phyloP scores from a whole-genome alignment of 2,797 vertebrate species.

The Pseudomugil tenellus region DNA sequence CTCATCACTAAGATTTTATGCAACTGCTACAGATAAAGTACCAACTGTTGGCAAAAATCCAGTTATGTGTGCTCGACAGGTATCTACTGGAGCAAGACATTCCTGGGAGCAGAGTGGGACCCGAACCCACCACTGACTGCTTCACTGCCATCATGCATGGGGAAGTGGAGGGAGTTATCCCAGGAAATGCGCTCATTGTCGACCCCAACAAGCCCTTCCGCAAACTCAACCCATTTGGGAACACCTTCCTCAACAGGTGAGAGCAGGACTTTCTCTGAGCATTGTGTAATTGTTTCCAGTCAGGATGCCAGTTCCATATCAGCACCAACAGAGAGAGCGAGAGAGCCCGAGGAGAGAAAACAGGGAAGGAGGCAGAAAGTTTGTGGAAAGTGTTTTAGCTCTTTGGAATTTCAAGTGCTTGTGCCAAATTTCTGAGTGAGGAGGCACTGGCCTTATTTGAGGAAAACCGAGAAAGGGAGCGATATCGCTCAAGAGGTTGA shows the following conservation, averaged over 20 bases:
- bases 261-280: constrained; percentile 8
- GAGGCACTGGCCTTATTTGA: constrained; percentile 82
- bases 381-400: constrained; percentile 44
- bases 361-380: constrained; percentile 47
- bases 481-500: constrained; percentile 70
- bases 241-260: constrained; percentile 95
- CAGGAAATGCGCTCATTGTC: constrained; percentile 92
- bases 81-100: constrained; percentile 95
- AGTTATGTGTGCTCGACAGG: constrained; percentile 59
- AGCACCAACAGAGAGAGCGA: not conserved
- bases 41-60: not conserved
- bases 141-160: constrained; percentile 96
- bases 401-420: constrained; percentile 78
- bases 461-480: constrained; percentile 79
- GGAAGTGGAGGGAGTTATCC: constrained; percentile 88
- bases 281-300: constrained; percentile 7
- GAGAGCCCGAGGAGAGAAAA: constrained; percentile 17
- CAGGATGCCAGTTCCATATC: constrained; percentile 7
- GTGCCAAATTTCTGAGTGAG: constrained; percentile 79
- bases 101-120: constrained; percentile 91
- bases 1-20: not conserved
- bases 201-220: constrained; percentile 95
- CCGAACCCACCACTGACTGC: constrained; percentile 94
- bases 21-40: not conserved
- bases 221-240: constrained; percentile 94